Conservation (phyloP, 1,140 invertebrate species). For the Papilio glaucus region DNA sequence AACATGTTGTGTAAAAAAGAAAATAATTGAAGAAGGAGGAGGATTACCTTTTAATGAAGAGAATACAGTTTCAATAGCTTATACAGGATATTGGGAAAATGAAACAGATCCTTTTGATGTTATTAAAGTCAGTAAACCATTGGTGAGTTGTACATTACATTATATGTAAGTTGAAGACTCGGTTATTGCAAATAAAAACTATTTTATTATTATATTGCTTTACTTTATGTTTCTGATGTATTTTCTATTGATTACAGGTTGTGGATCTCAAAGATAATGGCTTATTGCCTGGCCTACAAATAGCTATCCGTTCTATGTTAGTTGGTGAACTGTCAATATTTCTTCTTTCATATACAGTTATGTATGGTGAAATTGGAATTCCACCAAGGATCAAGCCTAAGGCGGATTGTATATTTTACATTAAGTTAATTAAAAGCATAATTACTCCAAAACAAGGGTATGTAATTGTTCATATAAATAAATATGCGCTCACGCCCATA, state of each 20-base stretch:
- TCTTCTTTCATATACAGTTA: slow-evolving; percentile 71
- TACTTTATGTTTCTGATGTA: neutral
- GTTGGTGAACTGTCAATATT: slow-evolving; percentile 77
- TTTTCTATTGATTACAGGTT: slow-evolving; percentile 55
- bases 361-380: slow-evolving; percentile 79
- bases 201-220: too few species aligned
- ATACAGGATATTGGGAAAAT: slow-evolving; percentile 75
- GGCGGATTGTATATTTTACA: slow-evolving; percentile 73
- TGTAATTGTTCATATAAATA: slow-evolving; percentile 40
- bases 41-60: slow-evolving; percentile 59
- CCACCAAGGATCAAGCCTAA: slow-evolving; percentile 74
- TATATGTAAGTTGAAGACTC: neutral
- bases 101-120: slow-evolving; percentile 66
- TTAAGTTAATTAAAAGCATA: slow-evolving; percentile 68
- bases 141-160: slow-evolving; percentile 51
- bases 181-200: too few species aligned
- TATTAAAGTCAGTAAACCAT: slow-evolving; percentile 55
- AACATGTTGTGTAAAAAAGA: slow-evolving; percentile 68
- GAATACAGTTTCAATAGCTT: slow-evolving; percentile 63
- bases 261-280: slow-evolving; percentile 71
- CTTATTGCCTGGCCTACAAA: slow-evolving; percentile 69
- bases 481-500: too few species aligned
- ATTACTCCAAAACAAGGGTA: slow-evolving; percentile 66
- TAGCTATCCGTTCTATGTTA: slow-evolving; percentile 73
- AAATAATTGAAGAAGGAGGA: slow-evolving; percentile 70